These are phyloP conservation scores for Scleropages formosus DNA, from an alignment of 2,797 vertebrate genomes.

Conservation along the genomic window DNA sequence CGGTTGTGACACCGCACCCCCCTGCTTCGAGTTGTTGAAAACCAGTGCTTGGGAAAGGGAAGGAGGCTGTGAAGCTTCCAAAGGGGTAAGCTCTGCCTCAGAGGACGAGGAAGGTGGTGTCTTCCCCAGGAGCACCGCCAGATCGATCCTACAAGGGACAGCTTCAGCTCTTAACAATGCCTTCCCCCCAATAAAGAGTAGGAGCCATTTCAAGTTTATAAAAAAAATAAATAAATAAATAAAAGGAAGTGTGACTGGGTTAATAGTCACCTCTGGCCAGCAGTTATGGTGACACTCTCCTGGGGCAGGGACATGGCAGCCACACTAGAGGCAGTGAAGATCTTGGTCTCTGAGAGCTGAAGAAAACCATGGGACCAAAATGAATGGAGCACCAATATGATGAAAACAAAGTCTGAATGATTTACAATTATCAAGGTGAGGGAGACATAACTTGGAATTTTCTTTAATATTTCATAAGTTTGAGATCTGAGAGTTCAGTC, in stretches of 20 bases:
- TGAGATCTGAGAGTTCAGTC: too few relatives aligned
- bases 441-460: too few relatives aligned
- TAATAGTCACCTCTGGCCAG: slow-evolving; percentile 85
- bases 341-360: slow-evolving; percentile 97
- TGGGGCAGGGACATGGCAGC: slow-evolving; percentile 82
- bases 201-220: too few relatives aligned
- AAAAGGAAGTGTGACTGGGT: background rate
- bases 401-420: too few relatives aligned
- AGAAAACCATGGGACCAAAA: slow-evolving; percentile 21
- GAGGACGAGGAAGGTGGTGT: slow-evolving; percentile 87
- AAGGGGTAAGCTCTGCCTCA: slow-evolving; percentile 79
- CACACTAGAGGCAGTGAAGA: slow-evolving; percentile 96
- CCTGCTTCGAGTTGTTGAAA: slow-evolving; percentile 97
- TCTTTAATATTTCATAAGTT: too few relatives aligned
- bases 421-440: too few relatives aligned
- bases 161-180: background rate
- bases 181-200: background rate
- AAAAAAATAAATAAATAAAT: background rate
- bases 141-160: slow-evolving; percentile 80
- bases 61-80: slow-evolving; percentile 81
- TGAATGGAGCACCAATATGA: background rate
- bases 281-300: slow-evolving; percentile 97
- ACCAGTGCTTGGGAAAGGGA: slow-evolving; percentile 89
- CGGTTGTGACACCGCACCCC: slow-evolving; percentile 75
- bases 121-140: slow-evolving; percentile 93